Percentiles rank a stretch among this genome's conserved stretches.
Conservation (phyloP, 2,888 invertebrate genomes). For the Meandrusa payeni region DNA sequence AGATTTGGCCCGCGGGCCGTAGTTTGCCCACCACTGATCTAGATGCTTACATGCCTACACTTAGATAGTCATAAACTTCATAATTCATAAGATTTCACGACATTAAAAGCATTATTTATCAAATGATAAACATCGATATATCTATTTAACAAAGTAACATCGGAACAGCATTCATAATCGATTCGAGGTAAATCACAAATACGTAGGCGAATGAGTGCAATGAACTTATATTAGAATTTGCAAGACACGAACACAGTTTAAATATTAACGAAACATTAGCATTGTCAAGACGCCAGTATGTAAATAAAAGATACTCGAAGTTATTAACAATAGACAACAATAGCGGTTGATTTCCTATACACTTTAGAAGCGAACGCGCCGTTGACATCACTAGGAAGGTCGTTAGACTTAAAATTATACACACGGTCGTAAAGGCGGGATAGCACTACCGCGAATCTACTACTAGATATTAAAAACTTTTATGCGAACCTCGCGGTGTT, state of each 20-base stretch:
- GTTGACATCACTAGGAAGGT: conserved; percentile 44
- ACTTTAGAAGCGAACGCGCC: conserved; percentile 29
- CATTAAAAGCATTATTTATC: background rate
- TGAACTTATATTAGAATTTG: background rate
- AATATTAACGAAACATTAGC: conserved; percentile 1
- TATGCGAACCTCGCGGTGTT: conserved; percentile 31
- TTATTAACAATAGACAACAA: conserved; percentile 34
- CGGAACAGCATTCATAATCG: conserved; percentile 8
- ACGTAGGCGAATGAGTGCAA: conserved; percentile 4
- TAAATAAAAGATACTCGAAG: conserved; percentile 42
- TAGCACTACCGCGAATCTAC: conserved; percentile 29
- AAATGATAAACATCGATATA: background rate
- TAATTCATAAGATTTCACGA: no score
- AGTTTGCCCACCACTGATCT: no score
- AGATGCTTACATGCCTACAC: no score
- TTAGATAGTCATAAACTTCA: no score
- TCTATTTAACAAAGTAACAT: background rate
- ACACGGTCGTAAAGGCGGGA: conserved; percentile 39
- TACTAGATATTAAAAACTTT: conserved; percentile 34
- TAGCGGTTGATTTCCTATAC: conserved; percentile 44
- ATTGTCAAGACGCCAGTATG: conserved; percentile 24
- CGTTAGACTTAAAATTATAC: conserved; percentile 52
- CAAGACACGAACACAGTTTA: background rate
- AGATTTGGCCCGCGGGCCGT: no score
- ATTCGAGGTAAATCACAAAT: background rate